Base-by-base conservation (phyloP, 1,140 invertebrate genomes). In the Planococcus citri region DNA sequence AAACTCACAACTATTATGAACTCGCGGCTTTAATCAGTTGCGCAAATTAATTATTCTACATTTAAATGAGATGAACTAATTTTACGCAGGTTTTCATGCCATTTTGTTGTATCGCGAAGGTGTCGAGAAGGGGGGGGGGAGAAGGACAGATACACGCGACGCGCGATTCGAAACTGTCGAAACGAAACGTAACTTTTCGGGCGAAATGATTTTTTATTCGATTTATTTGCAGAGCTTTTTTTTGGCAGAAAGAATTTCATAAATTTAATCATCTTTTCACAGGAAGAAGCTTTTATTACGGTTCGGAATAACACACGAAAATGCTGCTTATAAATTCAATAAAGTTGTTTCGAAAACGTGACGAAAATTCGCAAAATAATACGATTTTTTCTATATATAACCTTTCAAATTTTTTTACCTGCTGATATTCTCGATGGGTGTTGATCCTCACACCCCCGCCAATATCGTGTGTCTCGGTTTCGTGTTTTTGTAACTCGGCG, bases 251-350 rank as follows among this genome's bases (percentile, higher is more conserved):
- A 51, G 41, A 51, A 51, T 51, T 51, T 51, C 41, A 51, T 51
- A 51, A 51, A 51, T 51, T 51, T 51, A 51, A 51, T 51, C 17
- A 51, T 51, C 41, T 51, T n/a, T n/a, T 51, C 41, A n/a, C 41
- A 14, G 41, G 41, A 51, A 51, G 41, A 51, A 51, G 10, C 41
- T 51, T 51, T 51, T 51, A 51, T 51, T 51, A 51, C 17, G 41
- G 41, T 20, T 51, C 41, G 41, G 17, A 51, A 51, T 51, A 51
- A 51, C 41, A 51, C 41, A 51, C 41, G 41, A 51, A 51, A 51
- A 51, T 51, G 41, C 41, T 51, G 41, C 17, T 51, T 51, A 51
- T 51, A 51, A 51, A 51, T 51, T 51, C 41, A 51, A 51, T 51
- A 51, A 51, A 51, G 6, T 51, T 51, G 41, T 51, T 51, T 51